phyloP scores from a whole-genome alignment of 2,888 invertebrate genomes.

The Cylindroiulus punctatus region DNA sequence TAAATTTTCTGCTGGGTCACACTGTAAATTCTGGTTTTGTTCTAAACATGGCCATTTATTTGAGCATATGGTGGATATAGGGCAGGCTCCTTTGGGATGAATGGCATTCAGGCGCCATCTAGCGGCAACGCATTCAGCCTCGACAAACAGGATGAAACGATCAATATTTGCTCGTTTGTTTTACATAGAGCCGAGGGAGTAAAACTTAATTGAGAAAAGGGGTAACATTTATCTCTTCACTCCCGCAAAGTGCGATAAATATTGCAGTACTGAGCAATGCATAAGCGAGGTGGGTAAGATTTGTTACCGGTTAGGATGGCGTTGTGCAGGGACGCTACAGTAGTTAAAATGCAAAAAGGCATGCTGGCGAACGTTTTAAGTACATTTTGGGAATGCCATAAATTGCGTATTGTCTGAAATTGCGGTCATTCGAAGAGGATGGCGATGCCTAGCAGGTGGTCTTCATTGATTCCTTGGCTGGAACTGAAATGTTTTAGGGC shows the following conservation, averaged over 20 bases:
- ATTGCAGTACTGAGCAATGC: neutral
- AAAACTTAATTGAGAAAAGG: conserved; percentile 47
- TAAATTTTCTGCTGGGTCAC: no score
- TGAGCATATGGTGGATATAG: no score
- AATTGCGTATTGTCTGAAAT: conserved; percentile 10
- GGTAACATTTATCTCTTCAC: conserved; percentile 43
- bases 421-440: conserved; percentile 10
- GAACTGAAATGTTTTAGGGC: conserved; percentile 3
- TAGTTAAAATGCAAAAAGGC: neutral
- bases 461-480: conserved; percentile 24
- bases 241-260: neutral
- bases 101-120: neutral
- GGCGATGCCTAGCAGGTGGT: conserved; percentile 12
- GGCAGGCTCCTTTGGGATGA: no score
- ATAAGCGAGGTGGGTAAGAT: neutral
- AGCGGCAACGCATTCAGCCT: neutral
- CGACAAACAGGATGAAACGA: neutral
- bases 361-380: neutral
- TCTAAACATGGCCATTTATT: no score
- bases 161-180: conserved; percentile 47
- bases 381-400: conserved; percentile 1
- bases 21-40: no score
- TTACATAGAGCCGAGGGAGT: conserved; percentile 43
- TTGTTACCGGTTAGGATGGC: neutral
- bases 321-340: neutral